A percentile compares a stretch with the other conserved stretches of the same genome.
Conservation (phyloP, 1,140 invertebrate species). For the Hycleus phaleratus region DNA sequence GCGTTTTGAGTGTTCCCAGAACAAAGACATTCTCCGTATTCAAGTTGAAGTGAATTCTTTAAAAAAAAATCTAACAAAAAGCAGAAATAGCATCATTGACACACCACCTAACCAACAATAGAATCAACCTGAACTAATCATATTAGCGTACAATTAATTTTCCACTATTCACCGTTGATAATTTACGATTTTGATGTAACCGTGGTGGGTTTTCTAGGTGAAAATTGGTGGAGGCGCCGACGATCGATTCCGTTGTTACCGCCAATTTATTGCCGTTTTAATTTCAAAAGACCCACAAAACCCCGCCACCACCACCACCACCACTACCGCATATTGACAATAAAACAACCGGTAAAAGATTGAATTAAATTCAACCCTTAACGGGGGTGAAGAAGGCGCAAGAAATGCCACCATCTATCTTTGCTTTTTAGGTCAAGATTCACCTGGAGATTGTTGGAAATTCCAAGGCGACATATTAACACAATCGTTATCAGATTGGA, state of each 20-base stretch:
- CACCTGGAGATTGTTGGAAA: neutral
- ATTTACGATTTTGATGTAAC: neutral
- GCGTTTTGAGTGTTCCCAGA: constrained; percentile 12
- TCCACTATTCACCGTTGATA: neutral
- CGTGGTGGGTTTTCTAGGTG: neutral
- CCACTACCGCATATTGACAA: too few relatives aligned
- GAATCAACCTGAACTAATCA: too few relatives aligned
- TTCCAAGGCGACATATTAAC: neutral
- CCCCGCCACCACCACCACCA: too few relatives aligned
- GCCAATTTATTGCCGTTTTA: constrained; percentile 5
- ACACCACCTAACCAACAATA: neutral
- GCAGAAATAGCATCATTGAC: neutral
- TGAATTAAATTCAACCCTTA: too few relatives aligned
- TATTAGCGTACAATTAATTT: too few relatives aligned
- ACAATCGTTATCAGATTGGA: constrained; percentile 2
- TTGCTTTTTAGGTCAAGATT: neutral
- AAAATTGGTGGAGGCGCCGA: neutral
- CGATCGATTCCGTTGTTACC: too few relatives aligned
- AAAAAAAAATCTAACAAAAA: neutral
- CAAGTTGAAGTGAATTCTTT: neutral
- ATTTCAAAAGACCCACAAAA: neutral
- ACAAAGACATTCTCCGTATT: constrained; percentile 7
- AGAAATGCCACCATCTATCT: neutral
- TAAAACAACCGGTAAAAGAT: too few relatives aligned
- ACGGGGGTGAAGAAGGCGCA: neutral